Base-by-base conservation (phyloP, 1,140 invertebrate genomes). In the Lepidostoma basale region DNA sequence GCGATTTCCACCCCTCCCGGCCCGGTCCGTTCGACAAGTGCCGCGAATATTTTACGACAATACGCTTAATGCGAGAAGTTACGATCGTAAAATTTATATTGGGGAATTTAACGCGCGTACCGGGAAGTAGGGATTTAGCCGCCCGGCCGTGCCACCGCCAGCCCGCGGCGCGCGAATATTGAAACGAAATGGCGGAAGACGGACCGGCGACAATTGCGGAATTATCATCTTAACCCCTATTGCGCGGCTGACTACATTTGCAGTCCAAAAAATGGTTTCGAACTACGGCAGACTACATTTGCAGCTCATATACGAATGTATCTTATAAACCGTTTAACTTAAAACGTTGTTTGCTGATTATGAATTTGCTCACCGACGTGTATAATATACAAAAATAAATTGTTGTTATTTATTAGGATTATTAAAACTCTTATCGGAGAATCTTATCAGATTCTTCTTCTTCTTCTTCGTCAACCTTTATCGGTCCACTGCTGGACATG, bases 41-140 rank as follows among this genome's bases (percentile, higher is more conserved):
- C 54, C 56, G 62, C 40, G 67, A 69, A 72, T 69, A 69, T 69
- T 72, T 72, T 69, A 72, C 70, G 70, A 69, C 70, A 72, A 72
- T 72, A 72, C 70, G 70, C 62, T 72, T 72, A 72, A 72, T 72
- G 70, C 62, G 62, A 67, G 45, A 69, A 72, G 66, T 72, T 72
- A 68, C 70, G 70, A 58, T 72, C 70, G 70, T 72, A 66, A 72
- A 72, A 69, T 72, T 72, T 69, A 69, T 68, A 72, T 72, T 58
- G 70, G 56, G 33, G 65, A 71, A 25, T 71, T 71, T 71, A 71
- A 66, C 47, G 64, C 39, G 58, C 45, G 56, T 47, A 49, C 45
- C 54, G 23, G 63, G 49, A 56, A 54, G 49, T 60, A 56, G 36
- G 45, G 62, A 62, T 64, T 64, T 25, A 23, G 28, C 16, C 59